Evolutionary conservation across 2,113 vertebrate genomes (phyloP), one percentile per base, ranked within the genome.

Genomic region (Thamnaconus septentrionalis): DNA sequence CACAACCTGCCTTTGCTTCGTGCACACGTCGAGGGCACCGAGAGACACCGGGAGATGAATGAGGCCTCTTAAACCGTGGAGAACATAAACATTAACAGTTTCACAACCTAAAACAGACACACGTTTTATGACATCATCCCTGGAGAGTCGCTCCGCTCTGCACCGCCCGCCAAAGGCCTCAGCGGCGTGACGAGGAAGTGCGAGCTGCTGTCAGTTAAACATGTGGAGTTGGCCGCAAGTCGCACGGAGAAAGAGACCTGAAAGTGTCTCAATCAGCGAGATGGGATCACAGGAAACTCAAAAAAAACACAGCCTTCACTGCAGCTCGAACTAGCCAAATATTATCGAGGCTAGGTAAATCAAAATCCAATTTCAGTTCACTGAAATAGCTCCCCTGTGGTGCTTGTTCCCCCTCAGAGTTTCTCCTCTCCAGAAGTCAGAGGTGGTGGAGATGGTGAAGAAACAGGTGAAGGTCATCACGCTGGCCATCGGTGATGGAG

Each of bases 361-460:
- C 18, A 31, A 31, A 31, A 31, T 31, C 18, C 18, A 31, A 31
- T 31, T 31, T 31, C 18, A 31, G 18, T 31, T 31, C 18, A 31
- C 18, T 31, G 18, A 31, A 31, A 31, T 31, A 31, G 18, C 18
- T 31, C 18, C 18, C 18, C 18, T 31, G 18, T 31, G 18, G 18
- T 31, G 18, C 18, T 31, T 31, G 18, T 67, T 70, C 43, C 64
- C 48, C 85, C 86, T 64, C 50, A 98, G 97, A 88, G 97, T 99
- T 40, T 98, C 97, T 57, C 97, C 97, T 8, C 94, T 99, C 82
- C 97, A 99, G 86, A 99, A 99, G 90, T 99, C 97, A 0, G 97
- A 99, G 88, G 96, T 99, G 71, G 97, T 99, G 64, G 96, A 98
- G 79, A 98, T 99, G 97, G 97, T 99, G 51, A 99, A 99, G 85